These are phyloP conservation scores for Chrysolina oricalcia DNA, from an alignment of 2,888 invertebrate species.

Conservation along the genomic window DNA sequence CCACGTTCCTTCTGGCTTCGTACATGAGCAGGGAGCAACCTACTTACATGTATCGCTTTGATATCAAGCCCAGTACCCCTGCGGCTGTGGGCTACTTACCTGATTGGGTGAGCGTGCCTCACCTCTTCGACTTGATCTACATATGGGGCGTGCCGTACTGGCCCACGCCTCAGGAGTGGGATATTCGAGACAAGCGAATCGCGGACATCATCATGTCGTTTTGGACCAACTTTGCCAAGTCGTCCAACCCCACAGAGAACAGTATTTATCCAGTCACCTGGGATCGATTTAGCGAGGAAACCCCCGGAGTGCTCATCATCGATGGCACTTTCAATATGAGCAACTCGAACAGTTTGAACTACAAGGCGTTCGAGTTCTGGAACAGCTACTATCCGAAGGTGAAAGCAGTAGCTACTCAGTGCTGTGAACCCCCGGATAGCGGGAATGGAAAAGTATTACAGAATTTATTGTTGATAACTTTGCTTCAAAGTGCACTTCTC, in stretches of 20 bases:
- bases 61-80: constrained; percentile 81
- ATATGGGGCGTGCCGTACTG: constrained; percentile 88
- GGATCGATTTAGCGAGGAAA: constrained; percentile 80
- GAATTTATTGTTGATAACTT: constrained; percentile 21
- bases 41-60: constrained; percentile 84
- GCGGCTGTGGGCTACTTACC: constrained; percentile 80
- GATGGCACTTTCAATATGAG: constrained; percentile 87
- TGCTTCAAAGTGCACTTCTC: constrained; percentile 9
- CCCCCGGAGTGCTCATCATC: constrained; percentile 82
- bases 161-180: constrained; percentile 81
- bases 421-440: constrained; percentile 77
- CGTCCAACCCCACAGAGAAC: constrained; percentile 81
- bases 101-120: constrained; percentile 86
- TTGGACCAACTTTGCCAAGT: constrained; percentile 86
- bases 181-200: constrained; percentile 83
- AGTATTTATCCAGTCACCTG: constrained; percentile 82
- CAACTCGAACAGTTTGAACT: constrained; percentile 79
- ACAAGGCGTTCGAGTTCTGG: constrained; percentile 88
- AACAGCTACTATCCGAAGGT: constrained; percentile 88
- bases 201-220: constrained; percentile 87
- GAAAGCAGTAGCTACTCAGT: constrained; percentile 81
- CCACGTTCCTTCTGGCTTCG: constrained; percentile 80
- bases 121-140: constrained; percentile 87
- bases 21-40: constrained; percentile 76
- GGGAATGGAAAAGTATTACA: constrained; percentile 2